Conservation (phyloP, 2,888 invertebrate genomes). For the Chloroclysta siterata region DNA sequence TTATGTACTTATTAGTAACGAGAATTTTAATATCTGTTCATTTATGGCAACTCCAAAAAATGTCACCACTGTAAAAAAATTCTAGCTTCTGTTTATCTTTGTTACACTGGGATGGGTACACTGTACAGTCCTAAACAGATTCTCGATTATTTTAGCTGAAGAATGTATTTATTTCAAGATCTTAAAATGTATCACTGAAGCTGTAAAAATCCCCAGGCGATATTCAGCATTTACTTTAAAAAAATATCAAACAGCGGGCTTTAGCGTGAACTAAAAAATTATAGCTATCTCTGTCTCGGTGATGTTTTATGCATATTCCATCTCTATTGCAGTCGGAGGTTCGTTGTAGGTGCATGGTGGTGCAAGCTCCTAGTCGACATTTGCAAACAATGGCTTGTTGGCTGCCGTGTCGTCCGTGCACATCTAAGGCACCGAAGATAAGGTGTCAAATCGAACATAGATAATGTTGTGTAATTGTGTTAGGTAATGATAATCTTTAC, state of each 20-base stretch:
- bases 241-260: not conserved
- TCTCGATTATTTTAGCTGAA: no score
- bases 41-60: no score
- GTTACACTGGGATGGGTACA: no score
- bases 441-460: slow-evolving; percentile 71
- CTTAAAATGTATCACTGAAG: not conserved
- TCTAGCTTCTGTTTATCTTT: no score
- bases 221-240: not conserved
- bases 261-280: slow-evolving; percentile 4
- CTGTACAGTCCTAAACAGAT: no score
- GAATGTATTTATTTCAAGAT: no score
- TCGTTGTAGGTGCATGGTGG: slow-evolving; percentile 60
- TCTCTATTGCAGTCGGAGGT: slow-evolving; percentile 41
- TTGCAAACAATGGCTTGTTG: slow-evolving; percentile 84
- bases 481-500: slow-evolving; percentile 25
- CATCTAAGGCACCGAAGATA: slow-evolving; percentile 70
- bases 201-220: not conserved
- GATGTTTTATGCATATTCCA: slow-evolving; percentile 42
- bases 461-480: slow-evolving; percentile 45
- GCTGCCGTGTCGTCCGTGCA: slow-evolving; percentile 67
- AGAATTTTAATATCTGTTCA: no score
- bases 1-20: no score
- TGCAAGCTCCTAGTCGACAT: slow-evolving; percentile 69
- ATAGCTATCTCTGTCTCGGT: slow-evolving; percentile 31
- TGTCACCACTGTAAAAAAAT: no score